Evolutionary conservation across 2,888 invertebrate species (phyloP).

Genomic region (Chrysolina oricalcia): DNA sequence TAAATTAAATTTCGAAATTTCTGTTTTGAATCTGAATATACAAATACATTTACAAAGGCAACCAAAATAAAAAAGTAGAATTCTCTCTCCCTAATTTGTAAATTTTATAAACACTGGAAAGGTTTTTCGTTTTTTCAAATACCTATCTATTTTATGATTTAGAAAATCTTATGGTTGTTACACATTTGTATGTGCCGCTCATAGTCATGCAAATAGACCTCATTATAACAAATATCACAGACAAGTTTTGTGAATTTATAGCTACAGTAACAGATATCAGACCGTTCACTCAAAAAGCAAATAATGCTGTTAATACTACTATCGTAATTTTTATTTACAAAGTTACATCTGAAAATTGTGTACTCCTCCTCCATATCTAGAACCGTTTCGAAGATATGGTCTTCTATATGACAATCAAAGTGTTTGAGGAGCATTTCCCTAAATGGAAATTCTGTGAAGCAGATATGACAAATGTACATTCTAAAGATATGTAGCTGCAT

Average conservation of each 20-base stretch:
- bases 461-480: slow-evolving; percentile 62
- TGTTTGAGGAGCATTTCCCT: slow-evolving; percentile 58
- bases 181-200: slow-evolving; percentile 58
- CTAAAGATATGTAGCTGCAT: slow-evolving; percentile 58
- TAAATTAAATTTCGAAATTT: too few species aligned
- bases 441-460: slow-evolving; percentile 58
- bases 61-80: too few species aligned
- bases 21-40: too few species aligned
- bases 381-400: slow-evolving; percentile 59
- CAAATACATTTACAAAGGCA: too few species aligned
- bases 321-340: slow-evolving; percentile 49
- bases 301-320: slow-evolving; percentile 58
- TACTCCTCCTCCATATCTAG: slow-evolving; percentile 63
- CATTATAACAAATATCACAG: slow-evolving; percentile 60
- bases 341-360: slow-evolving; percentile 50
- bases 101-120: too few species aligned
- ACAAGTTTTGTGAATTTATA: slow-evolving; percentile 56
- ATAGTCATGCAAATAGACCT: slow-evolving; percentile 58
- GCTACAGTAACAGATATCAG: slow-evolving; percentile 51
- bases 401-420: slow-evolving; percentile 60
- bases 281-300: slow-evolving; percentile 56
- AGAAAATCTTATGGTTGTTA: slow-evolving; percentile 42
- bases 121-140: too few species aligned
- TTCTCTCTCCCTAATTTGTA: too few species aligned
- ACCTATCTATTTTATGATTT: too few species aligned